Evolutionary conservation across 1,140 invertebrate genomes (phyloP).

Genomic region (Hylyphantes graminicola): DNA sequence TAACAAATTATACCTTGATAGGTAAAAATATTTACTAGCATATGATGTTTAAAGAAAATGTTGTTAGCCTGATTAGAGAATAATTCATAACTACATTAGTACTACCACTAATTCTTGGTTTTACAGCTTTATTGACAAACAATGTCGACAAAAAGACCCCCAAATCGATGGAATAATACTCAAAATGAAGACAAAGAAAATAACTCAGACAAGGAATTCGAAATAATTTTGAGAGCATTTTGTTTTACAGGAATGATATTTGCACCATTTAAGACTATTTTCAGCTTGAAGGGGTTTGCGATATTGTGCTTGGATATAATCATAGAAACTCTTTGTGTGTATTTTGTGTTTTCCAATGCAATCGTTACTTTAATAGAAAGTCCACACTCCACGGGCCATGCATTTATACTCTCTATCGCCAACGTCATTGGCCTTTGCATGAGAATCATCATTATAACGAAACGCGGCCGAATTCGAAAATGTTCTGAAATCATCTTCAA

Average conservation of each 20-base stretch:
- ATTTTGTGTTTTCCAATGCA: constrained; percentile 8
- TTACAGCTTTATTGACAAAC: too few species aligned
- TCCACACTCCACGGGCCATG: constrained; percentile 7
- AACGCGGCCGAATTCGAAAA: constrained; percentile 13
- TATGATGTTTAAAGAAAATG: too few species aligned
- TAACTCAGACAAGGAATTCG: constrained; percentile 31
- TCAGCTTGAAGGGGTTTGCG: neutral
- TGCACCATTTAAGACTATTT: neutral
- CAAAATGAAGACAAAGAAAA: too few species aligned
- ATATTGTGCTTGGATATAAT: constrained; percentile 25
- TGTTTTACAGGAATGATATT: constrained; percentile 40
- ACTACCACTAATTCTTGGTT: too few species aligned
- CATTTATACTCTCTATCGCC: constrained; percentile 18
- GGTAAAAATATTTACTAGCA: too few species aligned
- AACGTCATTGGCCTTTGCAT: constrained; percentile 16
- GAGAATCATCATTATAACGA: constrained; percentile 24
- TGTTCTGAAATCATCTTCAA: constrained; percentile 9
- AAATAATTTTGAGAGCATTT: constrained; percentile 34
- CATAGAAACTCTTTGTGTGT: neutral
- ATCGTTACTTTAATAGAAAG: neutral
- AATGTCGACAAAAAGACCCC: too few species aligned
- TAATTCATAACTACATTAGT: too few species aligned
- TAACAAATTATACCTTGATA: too few species aligned
- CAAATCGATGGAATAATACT: too few species aligned
- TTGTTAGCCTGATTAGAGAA: too few species aligned